Base-by-base conservation (phyloP, 2,113 vertebrate species). In the Hyperoodon ampullatus region DNA sequence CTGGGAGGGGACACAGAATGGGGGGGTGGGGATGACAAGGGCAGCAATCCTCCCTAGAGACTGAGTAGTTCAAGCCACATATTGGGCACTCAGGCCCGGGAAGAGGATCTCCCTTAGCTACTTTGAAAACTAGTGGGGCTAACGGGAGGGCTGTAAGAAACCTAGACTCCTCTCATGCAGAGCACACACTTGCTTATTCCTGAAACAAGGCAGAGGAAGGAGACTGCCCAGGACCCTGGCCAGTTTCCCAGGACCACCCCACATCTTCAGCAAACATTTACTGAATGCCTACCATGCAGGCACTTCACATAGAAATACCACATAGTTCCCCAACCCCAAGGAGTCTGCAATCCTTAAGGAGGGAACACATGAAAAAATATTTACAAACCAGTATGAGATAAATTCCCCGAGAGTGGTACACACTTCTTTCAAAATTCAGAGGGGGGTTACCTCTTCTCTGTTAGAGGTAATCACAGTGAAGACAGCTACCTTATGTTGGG, bases 371-470 rank as follows among this genome's bases (percentile, higher is more conserved):
- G 18, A n/a, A 82, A 94, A 88, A 82, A 55, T 39, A 72, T 65
- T 44, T 93, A 89, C 21, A 95, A 94, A 42, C 26, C 26, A 88
- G 26, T 24, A 55, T 39, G 66, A 80, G 6, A 74, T 42, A 95
- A 89, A 82, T 82, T 3, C 71, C 33, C 70, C 90, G 42, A 92
- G 21, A 90, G 10, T 61, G 13, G 15, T 63, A 83, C 14, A 15
- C 75, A 96, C 39, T 94, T 10, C 23, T 77, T 93, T 94, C 24
- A 47, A 42, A 95, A 68, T 66, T 80, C 60, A 94, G 16, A 83
- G 18, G 12, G 13, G 18, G 77, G 16, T 90, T 81, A 55, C 23
- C 13, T 77, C 8, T 78, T 77, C 12, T 74, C 39, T 95, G 4
- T 87, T 75, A 90, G 9, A 11, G 6, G 8, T 71, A 86, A 85